Conservation (phyloP, 2,888 invertebrate genomes). For the Endotricha flammealis region DNA sequence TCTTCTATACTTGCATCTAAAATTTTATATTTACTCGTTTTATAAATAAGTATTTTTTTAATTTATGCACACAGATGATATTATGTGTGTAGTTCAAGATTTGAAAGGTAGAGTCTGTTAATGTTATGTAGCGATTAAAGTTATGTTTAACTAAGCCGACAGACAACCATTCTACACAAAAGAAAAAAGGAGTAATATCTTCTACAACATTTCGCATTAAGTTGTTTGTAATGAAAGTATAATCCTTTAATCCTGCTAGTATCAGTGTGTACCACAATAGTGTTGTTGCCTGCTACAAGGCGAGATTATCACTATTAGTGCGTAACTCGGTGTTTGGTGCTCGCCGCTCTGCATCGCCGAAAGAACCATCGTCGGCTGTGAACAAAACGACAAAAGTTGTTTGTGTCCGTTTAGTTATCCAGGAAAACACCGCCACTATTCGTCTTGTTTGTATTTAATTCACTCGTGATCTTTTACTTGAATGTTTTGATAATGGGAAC, state of each 20-base stretch:
- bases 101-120: too few species aligned
- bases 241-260: constrained; percentile 69
- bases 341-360: too few species aligned
- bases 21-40: too few species aligned
- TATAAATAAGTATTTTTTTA: too few species aligned
- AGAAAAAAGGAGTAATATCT: constrained; percentile 12
- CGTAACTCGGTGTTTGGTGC: constrained; percentile 48
- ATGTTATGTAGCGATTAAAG: too few species aligned
- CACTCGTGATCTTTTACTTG: constrained; percentile 63
- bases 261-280: constrained; percentile 50
- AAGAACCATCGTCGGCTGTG: too few species aligned
- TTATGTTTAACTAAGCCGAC: too few species aligned
- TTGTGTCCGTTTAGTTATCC: constrained; percentile 66
- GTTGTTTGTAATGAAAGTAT: constrained; percentile 49
- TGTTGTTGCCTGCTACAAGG: constrained; percentile 15
- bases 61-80: too few species aligned
- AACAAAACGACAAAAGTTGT: constrained; percentile 59
- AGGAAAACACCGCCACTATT: constrained; percentile 55
- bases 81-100: too few species aligned
- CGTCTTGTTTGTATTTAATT: constrained; percentile 70
- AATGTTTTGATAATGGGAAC: constrained; percentile 50
- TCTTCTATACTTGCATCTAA: too few species aligned
- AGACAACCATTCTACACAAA: too few species aligned
- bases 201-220: too few species aligned
- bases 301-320: constrained; percentile 46